Evolutionary conservation across 2,113 vertebrate species (phyloP).

Genomic region (Cyanoramphus novaezelandiae): DNA sequence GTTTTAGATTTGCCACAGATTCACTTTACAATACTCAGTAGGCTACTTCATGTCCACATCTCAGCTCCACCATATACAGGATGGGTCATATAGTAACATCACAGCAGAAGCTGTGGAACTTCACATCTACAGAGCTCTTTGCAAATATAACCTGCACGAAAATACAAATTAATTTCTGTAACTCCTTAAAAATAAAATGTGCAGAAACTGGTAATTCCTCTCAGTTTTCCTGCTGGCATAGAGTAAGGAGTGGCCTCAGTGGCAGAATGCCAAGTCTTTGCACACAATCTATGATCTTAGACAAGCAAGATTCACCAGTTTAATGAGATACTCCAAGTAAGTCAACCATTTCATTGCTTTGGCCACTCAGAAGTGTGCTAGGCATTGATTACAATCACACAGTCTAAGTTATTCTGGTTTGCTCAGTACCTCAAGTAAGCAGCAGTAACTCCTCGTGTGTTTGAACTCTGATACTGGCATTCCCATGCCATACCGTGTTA

Average conservation of each 20-base stretch:
- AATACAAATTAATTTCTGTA: background rate
- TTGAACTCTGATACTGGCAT: slow-evolving; percentile 17
- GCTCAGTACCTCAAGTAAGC: background rate
- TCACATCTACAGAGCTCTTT: background rate
- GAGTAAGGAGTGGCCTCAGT: background rate
- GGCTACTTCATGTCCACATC: background rate
- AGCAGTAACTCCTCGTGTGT: background rate
- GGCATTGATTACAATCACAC: background rate
- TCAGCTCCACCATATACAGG: background rate
- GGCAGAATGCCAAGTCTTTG: background rate
- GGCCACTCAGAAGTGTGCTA: background rate
- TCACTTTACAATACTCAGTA: background rate
- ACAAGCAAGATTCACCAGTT: background rate
- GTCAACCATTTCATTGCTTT: background rate
- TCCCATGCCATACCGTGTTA: background rate
- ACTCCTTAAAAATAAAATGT: background rate
- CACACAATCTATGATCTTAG: background rate
- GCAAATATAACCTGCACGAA: background rate
- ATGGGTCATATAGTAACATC: background rate
- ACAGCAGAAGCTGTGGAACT: background rate
- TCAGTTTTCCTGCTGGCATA: background rate
- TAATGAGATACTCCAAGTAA: background rate
- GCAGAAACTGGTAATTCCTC: background rate
- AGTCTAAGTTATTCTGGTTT: slow-evolving; percentile 26
- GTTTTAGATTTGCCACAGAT: background rate